Evolutionary conservation across 2,113 vertebrate species (phyloP), one percentile per base, ranked within the genome.

Genomic region (Phaethon lepturus): DNA sequence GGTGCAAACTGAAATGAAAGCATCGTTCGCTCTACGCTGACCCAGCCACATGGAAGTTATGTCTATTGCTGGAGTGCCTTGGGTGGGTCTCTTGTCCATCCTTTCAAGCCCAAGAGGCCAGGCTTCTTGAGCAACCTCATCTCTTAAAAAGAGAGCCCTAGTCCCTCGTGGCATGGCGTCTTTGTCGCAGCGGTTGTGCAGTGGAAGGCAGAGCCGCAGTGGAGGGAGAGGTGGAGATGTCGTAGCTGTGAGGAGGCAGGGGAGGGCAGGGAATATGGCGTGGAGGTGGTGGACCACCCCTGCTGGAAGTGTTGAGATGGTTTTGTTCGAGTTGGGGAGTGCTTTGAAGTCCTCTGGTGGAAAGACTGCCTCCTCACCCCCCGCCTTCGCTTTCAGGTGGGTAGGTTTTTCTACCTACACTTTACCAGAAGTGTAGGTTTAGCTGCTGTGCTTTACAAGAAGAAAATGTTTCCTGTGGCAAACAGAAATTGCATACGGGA

Each of bases 401-500:
- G 58, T 91, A 72, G 35, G 18, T 73, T 93, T 77, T 82, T 78
- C 84, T 82, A 31, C 69, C 56, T 88, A 35, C 29, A n/a, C 17
- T 96, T 97, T 79, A 95, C 64, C 62, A 94, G 84, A 91, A 95
- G 33, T 11, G 66, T 75, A 73, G 58, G 35, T 85, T 81, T 88
- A 69, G 44, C 42, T 92, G 49, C 40, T 0, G 7, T 86, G 24
- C 77, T 90, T 93, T 66, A 75, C 44, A 47, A 78, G 73, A 94
- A 63, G 47, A 91, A 7, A 63, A 76, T 42, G 22, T 79, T 96
- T 95, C 95, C 93, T 93, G 87, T 90, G 77, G 45, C 86, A 85
- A 90, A 60, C 53, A 90, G 73, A 82, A 93, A 33, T 88, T 4
- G 4, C 45, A 5, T 82, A 19, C 49, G 92, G 62, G 75, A 90